A percentile compares a stretch with the other conserved stretches of the same genome.
phyloP scores from a whole-genome alignment of 2,888 invertebrate genomes.

The Palloptera scutellata region DNA sequence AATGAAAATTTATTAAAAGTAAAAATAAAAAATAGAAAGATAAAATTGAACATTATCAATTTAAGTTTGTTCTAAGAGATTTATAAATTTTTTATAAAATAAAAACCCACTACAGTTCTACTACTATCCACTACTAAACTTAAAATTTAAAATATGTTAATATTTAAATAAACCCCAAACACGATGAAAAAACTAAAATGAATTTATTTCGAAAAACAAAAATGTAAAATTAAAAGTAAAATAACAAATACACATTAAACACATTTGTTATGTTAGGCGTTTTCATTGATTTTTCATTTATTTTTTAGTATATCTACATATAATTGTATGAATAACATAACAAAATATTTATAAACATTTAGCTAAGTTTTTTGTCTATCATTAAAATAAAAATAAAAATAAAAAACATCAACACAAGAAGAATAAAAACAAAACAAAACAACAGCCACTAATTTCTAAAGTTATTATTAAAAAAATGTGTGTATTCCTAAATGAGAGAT shows the following conservation, averaged over 20 bases:
- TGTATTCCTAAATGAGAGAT: too few species aligned
- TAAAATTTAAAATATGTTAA: background rate
- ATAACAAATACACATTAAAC: constrained; percentile 19
- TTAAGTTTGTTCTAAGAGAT: too few species aligned
- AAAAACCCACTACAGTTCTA: too few species aligned
- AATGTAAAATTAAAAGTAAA: background rate
- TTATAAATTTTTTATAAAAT: too few species aligned
- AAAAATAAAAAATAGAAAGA: background rate
- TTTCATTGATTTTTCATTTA: too few species aligned
- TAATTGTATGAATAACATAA: background rate
- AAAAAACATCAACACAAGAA: too few species aligned
- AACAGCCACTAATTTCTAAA: too few species aligned
- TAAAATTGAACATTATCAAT: background rate
- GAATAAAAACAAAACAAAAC: too few species aligned
- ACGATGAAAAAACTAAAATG: constrained; percentile 9
- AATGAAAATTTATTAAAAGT: background rate
- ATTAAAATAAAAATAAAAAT: too few species aligned
- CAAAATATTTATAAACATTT: background rate
- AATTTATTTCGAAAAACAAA: constrained; percentile 8
- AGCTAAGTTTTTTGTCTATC: too few species aligned
- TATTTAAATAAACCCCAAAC: constrained; percentile 3
- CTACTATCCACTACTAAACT: too few species aligned
- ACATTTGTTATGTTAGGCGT: constrained; percentile 19
- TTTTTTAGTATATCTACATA: background rate
- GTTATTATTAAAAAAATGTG: too few species aligned